Evolutionary conservation across 2,113 vertebrate species (phyloP).

Genomic region (Acanthisitta chloris): DNA sequence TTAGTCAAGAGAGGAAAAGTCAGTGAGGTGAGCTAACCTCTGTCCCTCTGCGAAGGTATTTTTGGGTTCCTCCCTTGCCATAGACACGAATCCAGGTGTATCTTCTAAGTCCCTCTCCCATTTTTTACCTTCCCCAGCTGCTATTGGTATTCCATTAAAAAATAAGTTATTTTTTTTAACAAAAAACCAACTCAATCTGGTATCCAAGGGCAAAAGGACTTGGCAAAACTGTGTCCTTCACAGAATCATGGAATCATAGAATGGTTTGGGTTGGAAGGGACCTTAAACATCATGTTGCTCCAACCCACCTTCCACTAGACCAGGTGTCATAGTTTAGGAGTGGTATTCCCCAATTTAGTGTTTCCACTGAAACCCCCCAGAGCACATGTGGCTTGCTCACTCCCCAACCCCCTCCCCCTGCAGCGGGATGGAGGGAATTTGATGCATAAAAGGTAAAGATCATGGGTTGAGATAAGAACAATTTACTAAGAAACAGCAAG

Average conservation of each 20-base stretch:
- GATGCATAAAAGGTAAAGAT: no score
- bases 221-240: not conserved
- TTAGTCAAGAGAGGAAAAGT: not conserved
- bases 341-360: no score
- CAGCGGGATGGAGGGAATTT: no score
- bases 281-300: not conserved
- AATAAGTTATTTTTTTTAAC: rapidly evolving
- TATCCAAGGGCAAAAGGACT: not conserved
- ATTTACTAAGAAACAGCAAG: no score
- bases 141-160: not conserved
- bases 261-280: not conserved
- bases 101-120: not conserved
- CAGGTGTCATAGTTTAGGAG: no score
- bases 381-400: no score
- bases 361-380: no score
- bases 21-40: rapidly evolving
- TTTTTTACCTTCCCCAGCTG: not conserved
- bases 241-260: not conserved
- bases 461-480: no score
- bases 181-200: not conserved
- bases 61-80: not conserved
- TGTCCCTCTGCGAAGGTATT: not conserved
- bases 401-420: no score
- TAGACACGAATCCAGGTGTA: rapidly evolving
- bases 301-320: not conserved